A percentile compares a stretch with the other conserved stretches of the same genome.
Conservation (phyloP, 2,113 vertebrate genomes). For the Chauna torquata region DNA sequence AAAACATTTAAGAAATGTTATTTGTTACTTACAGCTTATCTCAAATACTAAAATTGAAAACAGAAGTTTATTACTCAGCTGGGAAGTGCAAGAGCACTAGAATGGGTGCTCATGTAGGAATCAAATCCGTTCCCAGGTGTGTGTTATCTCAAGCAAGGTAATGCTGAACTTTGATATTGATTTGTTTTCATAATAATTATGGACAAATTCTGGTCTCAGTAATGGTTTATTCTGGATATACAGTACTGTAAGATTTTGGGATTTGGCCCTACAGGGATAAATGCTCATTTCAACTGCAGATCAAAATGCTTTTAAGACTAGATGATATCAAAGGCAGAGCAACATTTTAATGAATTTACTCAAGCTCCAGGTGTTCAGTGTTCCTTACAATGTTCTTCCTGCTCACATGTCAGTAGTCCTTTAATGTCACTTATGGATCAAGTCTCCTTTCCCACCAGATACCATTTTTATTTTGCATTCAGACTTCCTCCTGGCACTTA, state of each 20-base stretch:
- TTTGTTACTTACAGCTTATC: not conserved
- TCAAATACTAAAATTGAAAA: not conserved
- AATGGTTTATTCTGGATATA: not conserved
- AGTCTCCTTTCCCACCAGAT: not conserved
- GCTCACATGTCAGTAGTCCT: not conserved
- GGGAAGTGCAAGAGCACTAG: not conserved
- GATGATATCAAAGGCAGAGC: not conserved
- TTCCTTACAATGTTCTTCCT: not conserved
- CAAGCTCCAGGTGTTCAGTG: not conserved
- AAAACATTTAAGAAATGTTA: not conserved
- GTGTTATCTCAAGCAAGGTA: not conserved
- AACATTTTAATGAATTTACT: not conserved
- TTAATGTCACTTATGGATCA: not conserved
- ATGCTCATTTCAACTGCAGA: not conserved
- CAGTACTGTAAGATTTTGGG: not conserved
- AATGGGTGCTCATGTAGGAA: not conserved
- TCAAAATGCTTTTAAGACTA: not conserved
- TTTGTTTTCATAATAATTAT: not conserved
- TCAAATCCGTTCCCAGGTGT: not conserved
- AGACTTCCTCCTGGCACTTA: not conserved
- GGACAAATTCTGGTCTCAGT: not conserved
- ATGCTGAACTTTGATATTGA: not conserved
- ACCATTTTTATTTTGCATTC: not conserved
- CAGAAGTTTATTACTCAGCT: not conserved
- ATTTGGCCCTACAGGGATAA: not conserved